phyloP scores from a whole-genome alignment of 2,888 invertebrate genomes.

The Melinaea marsaeus region DNA sequence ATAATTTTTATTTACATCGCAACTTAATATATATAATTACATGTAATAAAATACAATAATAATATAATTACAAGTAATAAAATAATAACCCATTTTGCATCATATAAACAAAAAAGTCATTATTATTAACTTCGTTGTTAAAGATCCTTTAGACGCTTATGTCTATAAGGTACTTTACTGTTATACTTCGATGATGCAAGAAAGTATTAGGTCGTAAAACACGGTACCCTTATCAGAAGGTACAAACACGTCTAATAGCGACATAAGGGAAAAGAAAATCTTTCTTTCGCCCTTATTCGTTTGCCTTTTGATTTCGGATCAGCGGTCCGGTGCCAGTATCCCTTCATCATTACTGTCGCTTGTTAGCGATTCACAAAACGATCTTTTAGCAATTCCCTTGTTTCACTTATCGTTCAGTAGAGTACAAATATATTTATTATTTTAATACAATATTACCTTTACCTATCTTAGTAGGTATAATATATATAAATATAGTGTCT shows the following conservation, averaged over 20 bases:
- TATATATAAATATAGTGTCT: too few relatives aligned
- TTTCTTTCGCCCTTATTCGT: slow-evolving; percentile 58
- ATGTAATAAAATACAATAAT: too few relatives aligned
- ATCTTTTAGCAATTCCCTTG: slow-evolving; percentile 12
- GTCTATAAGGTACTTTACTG: background rate
- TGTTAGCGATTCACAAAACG: slow-evolving; percentile 46
- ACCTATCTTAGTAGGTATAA: too few relatives aligned
- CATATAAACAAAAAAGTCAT: too few relatives aligned
- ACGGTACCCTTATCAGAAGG: background rate
- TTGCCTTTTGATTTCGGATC: slow-evolving; percentile 61
- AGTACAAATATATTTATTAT: background rate
- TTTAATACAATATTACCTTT: too few relatives aligned
- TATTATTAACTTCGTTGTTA: too few relatives aligned
- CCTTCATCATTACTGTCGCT: slow-evolving; percentile 65
- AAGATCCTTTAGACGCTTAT: too few relatives aligned
- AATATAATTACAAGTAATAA: background rate
- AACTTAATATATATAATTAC: too few relatives aligned
- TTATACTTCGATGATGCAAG: background rate
- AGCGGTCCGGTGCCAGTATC: slow-evolving; percentile 45
- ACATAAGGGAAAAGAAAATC: slow-evolving; percentile 50
- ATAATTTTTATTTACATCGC: background rate
- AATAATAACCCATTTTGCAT: slow-evolving; percentile 1
- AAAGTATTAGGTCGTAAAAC: background rate
- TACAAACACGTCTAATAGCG: slow-evolving; percentile 27
- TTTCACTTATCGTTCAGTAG: slow-evolving; percentile 2